Base-by-base conservation (phyloP, 2,113 vertebrate genomes). In the Anolis sagrei region DNA sequence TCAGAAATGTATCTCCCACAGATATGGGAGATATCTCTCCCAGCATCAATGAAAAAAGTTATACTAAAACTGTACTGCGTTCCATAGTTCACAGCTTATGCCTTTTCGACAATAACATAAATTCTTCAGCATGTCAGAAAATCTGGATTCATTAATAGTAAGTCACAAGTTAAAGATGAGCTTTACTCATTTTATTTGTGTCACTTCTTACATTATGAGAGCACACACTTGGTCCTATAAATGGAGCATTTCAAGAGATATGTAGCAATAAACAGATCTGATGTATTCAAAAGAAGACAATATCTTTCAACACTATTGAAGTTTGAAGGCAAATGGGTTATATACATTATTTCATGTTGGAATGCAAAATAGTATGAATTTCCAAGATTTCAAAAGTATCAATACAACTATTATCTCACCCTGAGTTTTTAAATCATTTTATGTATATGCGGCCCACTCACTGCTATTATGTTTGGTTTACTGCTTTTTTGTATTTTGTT, bases 231-330 rank as follows among this genome's bases (percentile, higher is more conserved):
- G 34, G 61, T 81, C 81, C 32, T 51, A 49, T 14, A 51, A 89
- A 79, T 29, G 69, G 58, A 88, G 39, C 61, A 7, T 36, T 87
- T 25, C 0, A 78, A 23, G 75, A 18, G 25, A 70, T 13, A 76
- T 66, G 68, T 69, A 68, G 7, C 58, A 82, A 48, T 69, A 51
- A 39, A 66, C 66, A 84, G 72, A 81, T 77, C 76, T 73, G n/a
- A 48, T 39, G 54, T 76, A 68, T 18, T 69, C n/a, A 62, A 83
- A 68, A 75, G 70, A 32, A 78, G 73, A 70, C 51, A 29, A 62
- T 23, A 48, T 64, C 86, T 88, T 80, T 86, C 39, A 72, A 72
- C 11, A 44, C 21, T 64, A 13, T 62, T n/a, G 58, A 82, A 36
- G 32, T 72, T 27, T 79, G 54, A 81, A 64, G 62, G 18, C 6